Conservation (phyloP, 2,797 vertebrate species). For the Leucoraja ocellata region DNA sequence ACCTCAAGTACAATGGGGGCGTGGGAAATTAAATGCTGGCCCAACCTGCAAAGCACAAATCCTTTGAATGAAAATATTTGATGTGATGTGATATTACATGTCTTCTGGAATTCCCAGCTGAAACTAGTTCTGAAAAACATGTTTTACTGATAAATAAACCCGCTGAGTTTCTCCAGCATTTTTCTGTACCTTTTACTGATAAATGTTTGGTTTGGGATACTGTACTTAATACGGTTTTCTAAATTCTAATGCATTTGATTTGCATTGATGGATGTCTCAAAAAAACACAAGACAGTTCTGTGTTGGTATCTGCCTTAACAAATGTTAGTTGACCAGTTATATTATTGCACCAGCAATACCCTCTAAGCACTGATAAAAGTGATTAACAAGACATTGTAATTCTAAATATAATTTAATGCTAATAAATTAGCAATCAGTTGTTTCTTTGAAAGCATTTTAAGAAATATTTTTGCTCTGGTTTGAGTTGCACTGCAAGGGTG, state of each 20-base stretch:
- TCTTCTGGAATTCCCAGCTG: background rate
- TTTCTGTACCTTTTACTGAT: background rate
- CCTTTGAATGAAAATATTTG: no score
- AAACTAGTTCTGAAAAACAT: background rate
- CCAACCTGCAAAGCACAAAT: no score
- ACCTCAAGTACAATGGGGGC: no score
- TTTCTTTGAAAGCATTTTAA: background rate
- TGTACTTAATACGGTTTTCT: background rate
- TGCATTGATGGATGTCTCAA: no score
- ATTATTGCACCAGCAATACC: background rate
- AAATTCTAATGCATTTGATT: background rate
- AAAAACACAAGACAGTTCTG: background rate
- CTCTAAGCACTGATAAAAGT: background rate
- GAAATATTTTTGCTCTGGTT: background rate
- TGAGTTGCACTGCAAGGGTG: background rate
- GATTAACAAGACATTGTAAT: background rate
- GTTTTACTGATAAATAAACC: background rate
- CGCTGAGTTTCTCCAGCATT: no score
- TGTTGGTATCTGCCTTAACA: background rate
- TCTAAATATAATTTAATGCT: background rate
- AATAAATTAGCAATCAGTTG: background rate
- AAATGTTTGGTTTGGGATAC: background rate
- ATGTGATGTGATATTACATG: no score
- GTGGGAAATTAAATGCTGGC: no score
- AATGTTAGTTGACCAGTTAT: background rate